Evolutionary conservation across 2,888 invertebrate genomes (phyloP).

Genomic region (Timandra comae): DNA sequence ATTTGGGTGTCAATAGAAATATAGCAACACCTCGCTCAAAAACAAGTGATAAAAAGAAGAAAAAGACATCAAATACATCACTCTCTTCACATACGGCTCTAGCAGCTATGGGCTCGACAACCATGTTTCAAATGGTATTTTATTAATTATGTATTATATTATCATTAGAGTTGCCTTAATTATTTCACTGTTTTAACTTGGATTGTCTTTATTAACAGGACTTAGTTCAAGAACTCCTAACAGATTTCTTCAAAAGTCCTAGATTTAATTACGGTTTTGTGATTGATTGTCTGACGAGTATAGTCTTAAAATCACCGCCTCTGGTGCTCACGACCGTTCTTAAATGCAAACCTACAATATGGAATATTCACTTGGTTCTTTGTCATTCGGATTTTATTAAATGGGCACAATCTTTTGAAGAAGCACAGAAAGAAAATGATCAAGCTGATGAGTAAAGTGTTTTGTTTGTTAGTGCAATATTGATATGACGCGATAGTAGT

Average conservation of each 20-base stretch:
- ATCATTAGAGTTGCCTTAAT: background rate
- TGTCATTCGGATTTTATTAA: slow-evolving; percentile 58
- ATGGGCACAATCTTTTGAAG: slow-evolving; percentile 57
- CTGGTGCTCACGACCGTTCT: slow-evolving; percentile 46
- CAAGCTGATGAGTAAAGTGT: slow-evolving; percentile 44
- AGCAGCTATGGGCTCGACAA: slow-evolving; percentile 48
- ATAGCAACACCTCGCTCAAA: slow-evolving; percentile 52
- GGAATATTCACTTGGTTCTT: slow-evolving; percentile 53
- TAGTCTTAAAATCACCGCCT: slow-evolving; percentile 46
- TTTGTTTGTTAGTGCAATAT: background rate
- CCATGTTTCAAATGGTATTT: slow-evolving; percentile 57
- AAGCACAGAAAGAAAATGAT: slow-evolving; percentile 45
- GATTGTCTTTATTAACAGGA: slow-evolving; percentile 36
- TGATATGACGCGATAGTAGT: background rate
- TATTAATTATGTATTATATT: too few species aligned
- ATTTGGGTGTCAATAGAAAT: slow-evolving; percentile 41
- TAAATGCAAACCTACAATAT: slow-evolving; percentile 49
- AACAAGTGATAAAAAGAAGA: slow-evolving; percentile 55
- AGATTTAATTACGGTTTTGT: slow-evolving; percentile 56
- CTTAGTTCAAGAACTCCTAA: slow-evolving; percentile 49
- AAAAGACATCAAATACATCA: slow-evolving; percentile 41
- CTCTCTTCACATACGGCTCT: slow-evolving; percentile 37
- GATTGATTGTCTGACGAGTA: slow-evolving; percentile 54
- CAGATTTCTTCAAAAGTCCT: slow-evolving; percentile 42
- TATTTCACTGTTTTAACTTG: slow-evolving; percentile 1